Conservation (phyloP, 2,113 vertebrate genomes). For the Calypte anna region DNA sequence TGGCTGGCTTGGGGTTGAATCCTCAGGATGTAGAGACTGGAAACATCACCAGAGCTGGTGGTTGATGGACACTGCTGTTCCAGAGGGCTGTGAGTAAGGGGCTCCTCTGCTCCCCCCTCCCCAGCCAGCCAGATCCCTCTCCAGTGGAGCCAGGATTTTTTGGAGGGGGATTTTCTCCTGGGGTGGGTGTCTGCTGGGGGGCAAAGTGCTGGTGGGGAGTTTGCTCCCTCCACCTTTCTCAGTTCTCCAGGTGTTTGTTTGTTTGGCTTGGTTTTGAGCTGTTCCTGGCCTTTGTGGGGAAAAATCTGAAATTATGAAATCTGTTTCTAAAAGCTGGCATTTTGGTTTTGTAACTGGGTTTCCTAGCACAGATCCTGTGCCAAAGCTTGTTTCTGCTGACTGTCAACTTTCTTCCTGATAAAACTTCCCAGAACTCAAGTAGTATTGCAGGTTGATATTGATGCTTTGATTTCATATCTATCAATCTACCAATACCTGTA, state of each 20-base stretch:
- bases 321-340: not conserved
- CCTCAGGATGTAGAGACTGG: not conserved
- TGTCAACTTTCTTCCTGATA: not conserved
- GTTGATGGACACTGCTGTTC: rapidly evolving
- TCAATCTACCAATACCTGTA: not conserved
- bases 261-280: not conserved
- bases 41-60: not conserved
- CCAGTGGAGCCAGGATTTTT: not conserved
- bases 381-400: not conserved
- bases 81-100: not conserved
- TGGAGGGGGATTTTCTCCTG: not conserved
- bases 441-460: not conserved
- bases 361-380: not conserved
- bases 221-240: not conserved
- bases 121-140: rapidly evolving
- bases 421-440: not conserved
- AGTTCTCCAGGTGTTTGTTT: not conserved
- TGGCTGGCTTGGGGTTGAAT: not conserved
- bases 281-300: not conserved
- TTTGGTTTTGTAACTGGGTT: not conserved
- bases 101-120: not conserved
- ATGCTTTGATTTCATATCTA: not conserved
- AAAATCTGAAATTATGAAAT: not conserved
- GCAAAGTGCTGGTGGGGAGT: not conserved
- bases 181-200: not conserved